Evolutionary conservation across 64 coral and sea anemone genomes (phyloP).

Genomic region (Montipora sp.): DNA sequence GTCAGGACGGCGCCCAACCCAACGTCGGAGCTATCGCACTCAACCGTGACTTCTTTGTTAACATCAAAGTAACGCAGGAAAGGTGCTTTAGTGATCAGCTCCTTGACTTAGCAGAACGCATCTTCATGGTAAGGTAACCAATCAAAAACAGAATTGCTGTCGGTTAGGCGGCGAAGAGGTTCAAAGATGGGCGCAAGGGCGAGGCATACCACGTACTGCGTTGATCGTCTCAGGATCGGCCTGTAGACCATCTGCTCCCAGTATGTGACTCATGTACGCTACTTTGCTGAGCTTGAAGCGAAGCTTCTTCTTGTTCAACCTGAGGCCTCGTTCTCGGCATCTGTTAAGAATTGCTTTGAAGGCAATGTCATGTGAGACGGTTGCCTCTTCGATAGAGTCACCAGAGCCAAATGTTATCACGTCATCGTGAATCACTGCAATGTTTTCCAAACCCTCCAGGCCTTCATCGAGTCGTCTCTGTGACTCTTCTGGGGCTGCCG

Average conservation of each 20-base stretch:
- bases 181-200: not conserved
- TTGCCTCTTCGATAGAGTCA: not conserved
- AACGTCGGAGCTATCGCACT: not conserved
- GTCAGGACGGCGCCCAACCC: conserved; percentile 21
- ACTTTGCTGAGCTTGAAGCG: not conserved
- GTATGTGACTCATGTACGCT: conserved; percentile 9
- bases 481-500: conserved; percentile 41
- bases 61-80: conserved; percentile 42
- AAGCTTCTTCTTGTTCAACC: not conserved
- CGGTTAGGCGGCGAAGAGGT: not conserved
- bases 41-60: conserved; percentile 4
- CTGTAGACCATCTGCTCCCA: not conserved
- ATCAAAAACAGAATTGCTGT: not conserved
- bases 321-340: not conserved
- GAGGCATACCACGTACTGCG: not conserved
- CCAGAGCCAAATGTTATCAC: conserved; percentile 3
- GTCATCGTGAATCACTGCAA: conserved; percentile 33
- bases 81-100: conserved; percentile 22
- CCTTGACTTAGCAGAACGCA: conserved; percentile 42
- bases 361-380: not conserved
- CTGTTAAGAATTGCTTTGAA: not conserved
- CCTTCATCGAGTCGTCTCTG: conserved; percentile 1
- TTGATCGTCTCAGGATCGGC: conserved; percentile 3
- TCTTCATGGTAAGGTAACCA: conserved; percentile 45
- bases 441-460: conserved; percentile 25